Conservation (phyloP, 2,888 invertebrate species). For the Amblyjoppa fuscipennis region DNA sequence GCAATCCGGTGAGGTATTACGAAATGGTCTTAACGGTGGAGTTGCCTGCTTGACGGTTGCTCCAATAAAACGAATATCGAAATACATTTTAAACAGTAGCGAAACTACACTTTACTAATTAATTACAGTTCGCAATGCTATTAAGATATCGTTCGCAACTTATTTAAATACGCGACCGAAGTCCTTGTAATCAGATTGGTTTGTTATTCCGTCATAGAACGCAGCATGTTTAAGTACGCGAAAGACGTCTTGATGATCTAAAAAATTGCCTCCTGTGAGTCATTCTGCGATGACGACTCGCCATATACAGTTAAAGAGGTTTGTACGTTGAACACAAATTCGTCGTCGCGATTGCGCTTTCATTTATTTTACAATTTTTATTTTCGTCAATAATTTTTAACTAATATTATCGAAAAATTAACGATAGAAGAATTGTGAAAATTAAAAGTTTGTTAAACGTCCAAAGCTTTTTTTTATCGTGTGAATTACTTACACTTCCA, state of each 20-base stretch:
- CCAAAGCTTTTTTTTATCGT: not conserved
- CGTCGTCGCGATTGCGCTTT: too few relatives aligned
- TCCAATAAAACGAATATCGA: not conserved
- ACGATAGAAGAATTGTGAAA: too few relatives aligned
- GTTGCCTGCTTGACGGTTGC: not conserved
- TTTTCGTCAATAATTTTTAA: too few relatives aligned
- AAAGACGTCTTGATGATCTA: conserved; percentile 5
- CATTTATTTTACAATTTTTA: too few relatives aligned
- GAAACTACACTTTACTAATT: not conserved
- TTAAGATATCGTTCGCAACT: not conserved
- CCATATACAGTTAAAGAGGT: not conserved
- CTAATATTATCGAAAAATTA: too few relatives aligned
- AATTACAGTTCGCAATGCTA: not conserved
- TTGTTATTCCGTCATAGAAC: too few relatives aligned
- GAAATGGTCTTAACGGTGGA: not conserved
- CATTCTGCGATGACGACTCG: too few relatives aligned
- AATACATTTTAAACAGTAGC: not conserved
- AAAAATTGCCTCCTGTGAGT: not conserved
- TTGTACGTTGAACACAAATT: not conserved
- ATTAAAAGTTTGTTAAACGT: too few relatives aligned
- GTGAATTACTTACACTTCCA: conserved; percentile 45
- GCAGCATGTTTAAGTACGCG: conserved; percentile 51
- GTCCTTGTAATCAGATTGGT: too few relatives aligned
- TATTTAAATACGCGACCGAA: too few relatives aligned
- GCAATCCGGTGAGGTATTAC: not conserved